These are phyloP conservation scores for Myotis lucifugus DNA, from an alignment of 2,113 vertebrate species.

Conservation along the genomic window DNA sequence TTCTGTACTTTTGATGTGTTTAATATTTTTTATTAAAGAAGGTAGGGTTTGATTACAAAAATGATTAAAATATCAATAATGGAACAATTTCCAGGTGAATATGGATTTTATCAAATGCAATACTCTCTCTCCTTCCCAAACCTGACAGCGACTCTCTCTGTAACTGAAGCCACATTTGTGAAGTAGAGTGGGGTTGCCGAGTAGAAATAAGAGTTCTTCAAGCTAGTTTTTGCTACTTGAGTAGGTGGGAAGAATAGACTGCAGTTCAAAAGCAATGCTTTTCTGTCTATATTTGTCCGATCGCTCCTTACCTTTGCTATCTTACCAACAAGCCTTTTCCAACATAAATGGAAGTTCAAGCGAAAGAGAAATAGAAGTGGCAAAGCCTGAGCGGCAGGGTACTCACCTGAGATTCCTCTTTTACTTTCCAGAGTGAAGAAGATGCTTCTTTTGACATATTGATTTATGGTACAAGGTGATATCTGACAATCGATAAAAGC, in stretches of 20 bases:
- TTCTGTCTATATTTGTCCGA: not conserved
- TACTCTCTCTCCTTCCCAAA: not conserved
- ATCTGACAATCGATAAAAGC: not conserved
- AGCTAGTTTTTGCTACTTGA: not conserved
- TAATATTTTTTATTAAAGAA: not conserved
- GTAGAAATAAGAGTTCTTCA: not conserved
- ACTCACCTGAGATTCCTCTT: not conserved
- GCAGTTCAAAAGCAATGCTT: not conserved
- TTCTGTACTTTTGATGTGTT: not conserved
- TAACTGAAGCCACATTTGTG: not conserved
- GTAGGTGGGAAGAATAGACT: not conserved
- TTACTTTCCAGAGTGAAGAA: not conserved
- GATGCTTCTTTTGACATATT: not conserved
- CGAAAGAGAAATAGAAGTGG: not conserved
- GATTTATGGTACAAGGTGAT: not conserved
- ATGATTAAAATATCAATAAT: not conserved
- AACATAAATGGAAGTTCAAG: not conserved
- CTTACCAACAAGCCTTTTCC: not conserved
- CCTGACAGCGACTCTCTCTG: not conserved
- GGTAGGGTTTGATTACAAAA: no score
- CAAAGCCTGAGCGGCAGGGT: not conserved
- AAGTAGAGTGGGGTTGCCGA: not conserved
- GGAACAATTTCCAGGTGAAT: not conserved
- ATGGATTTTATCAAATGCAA: not conserved
- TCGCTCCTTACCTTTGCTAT: not conserved